phyloP scores from a whole-genome alignment of 2,797 vertebrate genomes.

The Sebastes aleutianus region DNA sequence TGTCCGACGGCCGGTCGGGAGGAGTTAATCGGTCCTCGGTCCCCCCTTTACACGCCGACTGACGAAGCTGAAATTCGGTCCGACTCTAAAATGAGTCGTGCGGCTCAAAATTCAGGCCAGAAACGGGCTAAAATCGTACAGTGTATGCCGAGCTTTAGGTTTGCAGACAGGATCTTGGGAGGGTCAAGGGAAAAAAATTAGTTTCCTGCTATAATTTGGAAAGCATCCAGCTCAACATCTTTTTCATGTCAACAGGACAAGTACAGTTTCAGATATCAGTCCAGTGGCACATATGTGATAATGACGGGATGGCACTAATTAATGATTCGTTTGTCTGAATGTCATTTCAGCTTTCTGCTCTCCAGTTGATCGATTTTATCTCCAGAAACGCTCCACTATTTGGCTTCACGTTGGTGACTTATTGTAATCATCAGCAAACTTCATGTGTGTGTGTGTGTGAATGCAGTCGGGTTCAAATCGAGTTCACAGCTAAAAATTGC shows the following conservation, averaged over 20 bases:
- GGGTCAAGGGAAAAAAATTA: not conserved
- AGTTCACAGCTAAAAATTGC: slow-evolving; percentile 23
- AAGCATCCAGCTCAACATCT: not conserved
- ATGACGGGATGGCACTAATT: not conserved
- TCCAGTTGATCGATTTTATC: not conserved
- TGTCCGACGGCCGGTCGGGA: too few relatives aligned
- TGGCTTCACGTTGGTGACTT: not conserved
- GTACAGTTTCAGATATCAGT: not conserved
- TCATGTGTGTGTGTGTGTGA: not conserved
- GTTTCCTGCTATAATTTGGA: not conserved
- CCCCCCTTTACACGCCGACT: too few relatives aligned
- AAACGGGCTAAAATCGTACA: too few relatives aligned
- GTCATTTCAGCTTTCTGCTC: not conserved
- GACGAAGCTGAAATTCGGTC: too few relatives aligned
- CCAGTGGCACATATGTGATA: not conserved
- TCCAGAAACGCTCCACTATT: not conserved
- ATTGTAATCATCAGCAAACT: slow-evolving; percentile 5
- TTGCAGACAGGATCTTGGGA: not conserved
- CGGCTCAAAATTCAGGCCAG: too few relatives aligned
- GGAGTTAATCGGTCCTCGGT: too few relatives aligned
- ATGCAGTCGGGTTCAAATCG: slow-evolving; percentile 27
- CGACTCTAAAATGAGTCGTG: too few relatives aligned
- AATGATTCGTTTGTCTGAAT: slow-evolving; percentile 13
- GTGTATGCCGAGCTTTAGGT: not conserved
- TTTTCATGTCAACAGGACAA: not conserved